These are phyloP conservation scores for Sminthurides aquaticus DNA, from an alignment of 2,888 invertebrate species.

Conservation along the genomic window DNA sequence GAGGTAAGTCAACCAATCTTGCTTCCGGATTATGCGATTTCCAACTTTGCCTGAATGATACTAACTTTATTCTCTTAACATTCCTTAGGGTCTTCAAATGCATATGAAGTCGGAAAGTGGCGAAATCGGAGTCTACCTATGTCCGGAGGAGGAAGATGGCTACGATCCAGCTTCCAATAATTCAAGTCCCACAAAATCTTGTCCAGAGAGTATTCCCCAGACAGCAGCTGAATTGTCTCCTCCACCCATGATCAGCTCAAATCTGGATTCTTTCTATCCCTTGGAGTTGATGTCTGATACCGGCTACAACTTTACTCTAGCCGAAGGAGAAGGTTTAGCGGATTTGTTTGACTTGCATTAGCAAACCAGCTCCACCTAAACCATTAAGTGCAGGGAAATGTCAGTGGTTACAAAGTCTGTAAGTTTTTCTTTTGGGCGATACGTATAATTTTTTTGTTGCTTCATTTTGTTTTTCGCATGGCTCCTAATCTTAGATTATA, in stretches of 20 bases:
- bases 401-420: background rate
- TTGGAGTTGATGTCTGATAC: conserved; percentile 16
- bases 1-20: conserved; percentile 43
- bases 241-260: conserved; percentile 21
- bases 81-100: conserved; percentile 58
- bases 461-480: background rate
- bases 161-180: conserved; percentile 42
- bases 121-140: conserved; percentile 90
- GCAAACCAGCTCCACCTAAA: background rate
- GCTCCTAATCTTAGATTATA: background rate
- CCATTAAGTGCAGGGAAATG: background rate
- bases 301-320: conserved; percentile 38
- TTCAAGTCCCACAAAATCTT: conserved; percentile 13
- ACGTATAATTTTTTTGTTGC: background rate
- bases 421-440: no score
- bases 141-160: conserved; percentile 66
- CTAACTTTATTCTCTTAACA: no score
- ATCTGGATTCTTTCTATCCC: conserved; percentile 18
- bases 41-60: no score
- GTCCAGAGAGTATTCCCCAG: conserved; percentile 7
- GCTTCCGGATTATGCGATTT: no score
- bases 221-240: conserved; percentile 16
- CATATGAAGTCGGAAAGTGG: conserved; percentile 78
- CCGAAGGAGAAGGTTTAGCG: conserved; percentile 38
- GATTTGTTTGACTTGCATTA: conserved; percentile 18